Evolutionary conservation across 53 echinoderm and acorn worm genomes (phyloP).

Genomic region (Mesocentrotus franciscanus): DNA sequence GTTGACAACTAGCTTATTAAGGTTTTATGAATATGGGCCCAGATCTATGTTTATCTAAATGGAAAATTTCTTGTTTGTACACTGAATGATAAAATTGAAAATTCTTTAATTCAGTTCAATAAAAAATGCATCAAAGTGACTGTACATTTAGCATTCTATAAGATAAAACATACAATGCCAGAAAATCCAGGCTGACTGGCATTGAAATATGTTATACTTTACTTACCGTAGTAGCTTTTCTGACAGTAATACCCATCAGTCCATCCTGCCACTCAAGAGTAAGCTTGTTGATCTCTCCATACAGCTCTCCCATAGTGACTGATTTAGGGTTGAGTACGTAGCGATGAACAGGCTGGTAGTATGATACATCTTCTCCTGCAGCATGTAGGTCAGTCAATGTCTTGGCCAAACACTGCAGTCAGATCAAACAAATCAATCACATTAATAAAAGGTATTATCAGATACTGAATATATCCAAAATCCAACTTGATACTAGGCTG

Average conservation of each 20-base stretch:
- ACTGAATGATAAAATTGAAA: no score
- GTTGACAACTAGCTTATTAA: no score
- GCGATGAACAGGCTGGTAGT: constrained; percentile 92
- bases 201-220: background rate
- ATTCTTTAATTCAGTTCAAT: no score
- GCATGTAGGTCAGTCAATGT: constrained; percentile 86
- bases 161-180: background rate
- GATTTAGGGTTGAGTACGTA: constrained; percentile 97
- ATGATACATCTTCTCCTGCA: constrained; percentile 79
- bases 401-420: constrained; percentile 77
- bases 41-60: no score
- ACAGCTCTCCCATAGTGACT: constrained; percentile 97
- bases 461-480: background rate
- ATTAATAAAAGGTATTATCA: background rate
- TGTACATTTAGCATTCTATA: background rate
- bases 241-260: constrained; percentile 93
- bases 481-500: background rate
- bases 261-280: constrained; percentile 99
- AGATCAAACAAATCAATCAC: background rate
- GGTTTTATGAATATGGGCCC: no score
- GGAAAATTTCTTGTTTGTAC: no score
- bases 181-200: background rate
- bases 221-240: constrained; percentile 90
- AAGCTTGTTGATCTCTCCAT: constrained; percentile 97
- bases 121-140: background rate